Evolutionary conservation across 2,797 vertebrate genomes (phyloP), one percentile per base, ranked within the genome.

Genomic region (Delichon dasypus): DNA sequence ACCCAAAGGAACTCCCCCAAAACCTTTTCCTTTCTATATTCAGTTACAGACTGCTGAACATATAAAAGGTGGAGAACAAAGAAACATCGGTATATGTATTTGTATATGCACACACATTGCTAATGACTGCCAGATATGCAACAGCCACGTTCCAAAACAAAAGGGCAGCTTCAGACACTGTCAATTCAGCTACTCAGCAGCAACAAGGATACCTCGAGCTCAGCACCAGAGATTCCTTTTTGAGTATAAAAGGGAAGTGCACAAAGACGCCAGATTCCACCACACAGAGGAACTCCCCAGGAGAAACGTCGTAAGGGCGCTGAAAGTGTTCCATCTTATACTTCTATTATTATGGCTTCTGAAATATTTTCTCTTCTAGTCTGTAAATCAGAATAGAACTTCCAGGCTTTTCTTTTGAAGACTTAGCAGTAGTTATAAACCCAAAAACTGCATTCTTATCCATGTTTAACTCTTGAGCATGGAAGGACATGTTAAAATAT

Each of bases 241-340:
- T 23, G 12, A 91, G 34, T 14, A 48, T 27, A 73, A 68, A 16
- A 53, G 2, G 11, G 26, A 23, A 73, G 29, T 6, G 11, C 36
- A 66, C 12, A 20, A 53, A 83, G 38, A 65, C 2, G 1, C 13
- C 48, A 53, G 38, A 89, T 30, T 68, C 38, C 15, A 30, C 13
- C 10, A 2, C 5, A 12, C 1, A 0, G 2, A 32, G 17, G 26
- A 89, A 54, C 5, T 38, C 23, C 4, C 8, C 23, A 32, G 16
- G 27, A 75, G 6, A 76, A 30, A 70, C 34, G 32, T 1, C 34
- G 14, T 27, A 55, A 55, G 13, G 13, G 23, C 51, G 26, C 0
- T 71, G 45, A 32, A 73, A 53, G 3, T 26, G 34, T 27, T 86
- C 51, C 50, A 8, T 22, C 68, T 29, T 25, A 29, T 25, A 36